Evolutionary conservation across 2,888 invertebrate genomes (phyloP), one percentile per base, ranked within the genome.

Genomic region (Malthinus flaveolus): DNA sequence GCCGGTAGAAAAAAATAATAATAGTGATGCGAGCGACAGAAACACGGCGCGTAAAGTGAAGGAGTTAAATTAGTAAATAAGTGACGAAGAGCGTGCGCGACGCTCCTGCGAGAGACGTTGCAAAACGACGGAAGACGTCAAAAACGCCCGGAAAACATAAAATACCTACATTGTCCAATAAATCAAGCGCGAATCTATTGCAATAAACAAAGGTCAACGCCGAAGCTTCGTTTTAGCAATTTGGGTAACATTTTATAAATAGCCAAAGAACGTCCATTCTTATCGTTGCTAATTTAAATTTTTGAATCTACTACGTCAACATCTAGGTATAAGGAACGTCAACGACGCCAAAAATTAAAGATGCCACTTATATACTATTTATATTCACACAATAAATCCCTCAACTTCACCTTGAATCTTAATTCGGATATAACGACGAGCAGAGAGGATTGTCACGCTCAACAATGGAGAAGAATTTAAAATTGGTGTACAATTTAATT

Each of bases 1-100:
- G 72, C 60, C 53, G 49, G 62, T 63, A 47, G 51, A 23, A 23
- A 23, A 23, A 23, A 23, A 51, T 35, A 52, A 51, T 35, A 52
- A 64, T 64, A 62, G 61, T 68, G 68, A 70, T 59, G 67, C 66
- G 56, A 67, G 70, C 71, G 68, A 68, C 68, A 60, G 59, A 56
- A 66, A 55, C 56, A 56, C 62, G 59, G 54, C 66, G 67, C 66
- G 70, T 61, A 64, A 67, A 68, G 61, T 68, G 68, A 68, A 60
- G 55, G 63, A 61, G 47, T 57, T 54, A 61, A 57, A 54, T 61
- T 49, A 50, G 49, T 42, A 53, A 57, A 52, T 55, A 61, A 56
- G 52, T 53, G 53, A 42, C 45, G 61, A 56, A 51, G 61, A 61
- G 61, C 54, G 49, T 57, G 61, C 61, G 61, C 61, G 61, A 56